Percentiles rank a stretch among this genome's conserved stretches.
Conservation (phyloP, 2,797 vertebrate genomes). For the Gallirallus australis region DNA sequence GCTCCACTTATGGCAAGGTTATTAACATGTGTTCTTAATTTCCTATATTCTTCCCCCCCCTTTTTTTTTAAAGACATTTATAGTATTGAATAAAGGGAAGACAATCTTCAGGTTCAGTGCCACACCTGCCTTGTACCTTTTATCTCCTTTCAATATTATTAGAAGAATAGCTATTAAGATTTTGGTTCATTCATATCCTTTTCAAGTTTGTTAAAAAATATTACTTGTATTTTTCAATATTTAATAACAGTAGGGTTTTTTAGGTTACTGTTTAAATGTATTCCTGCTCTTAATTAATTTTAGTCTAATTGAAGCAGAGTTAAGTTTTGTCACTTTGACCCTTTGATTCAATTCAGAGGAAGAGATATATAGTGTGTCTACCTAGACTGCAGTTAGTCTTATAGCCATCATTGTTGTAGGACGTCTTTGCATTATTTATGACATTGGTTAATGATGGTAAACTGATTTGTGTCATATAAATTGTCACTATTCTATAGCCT, state of each 20-base stretch:
- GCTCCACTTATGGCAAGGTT: neutral
- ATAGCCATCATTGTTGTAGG: neutral
- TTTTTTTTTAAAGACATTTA: constrained; percentile 88
- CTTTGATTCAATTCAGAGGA: neutral
- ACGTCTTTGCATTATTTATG: neutral
- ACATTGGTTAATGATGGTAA: neutral
- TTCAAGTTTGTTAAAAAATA: constrained; percentile 38
- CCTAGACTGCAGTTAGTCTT: neutral
- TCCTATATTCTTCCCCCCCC: neutral
- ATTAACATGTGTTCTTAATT: neutral
- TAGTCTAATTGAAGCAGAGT: neutral
- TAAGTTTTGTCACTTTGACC: neutral
- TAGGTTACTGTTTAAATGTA: neutral
- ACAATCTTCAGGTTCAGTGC: constrained; percentile 95
- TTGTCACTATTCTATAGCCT: neutral
- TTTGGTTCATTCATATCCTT: constrained; percentile 99
- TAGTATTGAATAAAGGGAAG: constrained; percentile 95
- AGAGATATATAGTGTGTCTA: neutral
- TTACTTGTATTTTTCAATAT: neutral
- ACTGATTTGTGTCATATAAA: neutral
- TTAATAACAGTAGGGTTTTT: neutral
- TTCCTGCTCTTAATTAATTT: neutral
- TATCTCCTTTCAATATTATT: constrained; percentile 92
- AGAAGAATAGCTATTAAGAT: constrained; percentile 95
- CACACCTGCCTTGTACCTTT: constrained; percentile 90